A percentile compares a stretch with the other conserved stretches of the same genome.
These are phyloP conservation scores for Plebejus anna DNA, from an alignment of 2,888 invertebrate genomes.

Conservation along the genomic window DNA sequence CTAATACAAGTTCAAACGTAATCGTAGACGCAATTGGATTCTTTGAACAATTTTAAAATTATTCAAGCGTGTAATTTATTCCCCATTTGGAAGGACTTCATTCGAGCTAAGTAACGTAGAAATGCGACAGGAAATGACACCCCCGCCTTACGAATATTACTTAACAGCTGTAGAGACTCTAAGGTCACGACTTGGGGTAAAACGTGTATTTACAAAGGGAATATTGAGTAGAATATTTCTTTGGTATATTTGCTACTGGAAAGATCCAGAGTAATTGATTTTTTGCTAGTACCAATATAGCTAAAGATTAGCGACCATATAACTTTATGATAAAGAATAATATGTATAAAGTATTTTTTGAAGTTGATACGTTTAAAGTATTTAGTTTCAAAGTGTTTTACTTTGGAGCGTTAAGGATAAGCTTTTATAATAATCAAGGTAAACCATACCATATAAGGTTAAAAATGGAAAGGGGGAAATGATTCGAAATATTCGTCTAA, in stretches of 20 bases:
- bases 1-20: background rate
- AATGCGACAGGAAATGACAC: slow-evolving; percentile 15
- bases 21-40: background rate
- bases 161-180: background rate
- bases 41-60: background rate
- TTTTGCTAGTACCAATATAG: background rate
- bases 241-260: background rate
- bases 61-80: background rate
- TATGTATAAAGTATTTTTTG: too few species aligned
- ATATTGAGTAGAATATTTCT: background rate
- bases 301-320: background rate
- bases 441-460: background rate
- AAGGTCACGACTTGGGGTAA: slow-evolving; percentile 5
- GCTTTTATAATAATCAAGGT: background rate
- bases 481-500: background rate
- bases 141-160: slow-evolving; percentile 4
- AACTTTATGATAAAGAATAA: too few species aligned
- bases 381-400: too few species aligned
- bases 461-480: slow-evolving; percentile 15
- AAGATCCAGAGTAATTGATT: background rate
- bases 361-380: too few species aligned
- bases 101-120: slow-evolving; percentile 1
- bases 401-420: too few species aligned
- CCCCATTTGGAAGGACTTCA: background rate
- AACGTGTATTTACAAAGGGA: background rate